These are phyloP conservation scores for Caretta caretta DNA, from an alignment of 2,113 vertebrate species.

Conservation along the genomic window DNA sequence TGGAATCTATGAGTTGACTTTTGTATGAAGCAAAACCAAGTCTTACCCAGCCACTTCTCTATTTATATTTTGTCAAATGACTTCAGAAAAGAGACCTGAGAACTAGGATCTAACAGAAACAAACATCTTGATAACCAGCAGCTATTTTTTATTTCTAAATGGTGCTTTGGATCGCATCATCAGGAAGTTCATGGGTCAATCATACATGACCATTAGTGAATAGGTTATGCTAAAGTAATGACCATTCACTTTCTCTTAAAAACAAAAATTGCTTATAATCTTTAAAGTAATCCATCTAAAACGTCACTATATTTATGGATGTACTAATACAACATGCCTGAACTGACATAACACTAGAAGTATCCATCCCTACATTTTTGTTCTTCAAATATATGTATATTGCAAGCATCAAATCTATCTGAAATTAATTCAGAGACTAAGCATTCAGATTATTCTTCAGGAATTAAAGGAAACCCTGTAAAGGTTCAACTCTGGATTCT, in stretches of 20 bases:
- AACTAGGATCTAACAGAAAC: background rate
- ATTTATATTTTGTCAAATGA: background rate
- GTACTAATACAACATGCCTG: background rate
- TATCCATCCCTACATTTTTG: background rate
- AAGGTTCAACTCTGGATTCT: background rate
- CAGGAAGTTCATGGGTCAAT: background rate
- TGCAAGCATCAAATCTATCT: background rate
- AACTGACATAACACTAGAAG: background rate
- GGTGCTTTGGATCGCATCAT: background rate
- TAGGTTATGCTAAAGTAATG: background rate
- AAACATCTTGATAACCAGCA: background rate
- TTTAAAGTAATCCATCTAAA: background rate
- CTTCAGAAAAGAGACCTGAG: background rate
- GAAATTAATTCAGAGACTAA: too few species aligned
- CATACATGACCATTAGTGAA: background rate
- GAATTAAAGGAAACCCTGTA: too few species aligned
- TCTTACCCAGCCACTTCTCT: background rate
- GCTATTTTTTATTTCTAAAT: background rate
- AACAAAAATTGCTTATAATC: background rate
- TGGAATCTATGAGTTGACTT: background rate
- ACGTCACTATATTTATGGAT: background rate
- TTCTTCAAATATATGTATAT: background rate
- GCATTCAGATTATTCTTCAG: too few species aligned
- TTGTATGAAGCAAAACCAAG: background rate
- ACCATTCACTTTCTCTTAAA: background rate